These are phyloP conservation scores for Linurgus olivaceus DNA, from an alignment of 2,797 vertebrate genomes.

Conservation along the genomic window DNA sequence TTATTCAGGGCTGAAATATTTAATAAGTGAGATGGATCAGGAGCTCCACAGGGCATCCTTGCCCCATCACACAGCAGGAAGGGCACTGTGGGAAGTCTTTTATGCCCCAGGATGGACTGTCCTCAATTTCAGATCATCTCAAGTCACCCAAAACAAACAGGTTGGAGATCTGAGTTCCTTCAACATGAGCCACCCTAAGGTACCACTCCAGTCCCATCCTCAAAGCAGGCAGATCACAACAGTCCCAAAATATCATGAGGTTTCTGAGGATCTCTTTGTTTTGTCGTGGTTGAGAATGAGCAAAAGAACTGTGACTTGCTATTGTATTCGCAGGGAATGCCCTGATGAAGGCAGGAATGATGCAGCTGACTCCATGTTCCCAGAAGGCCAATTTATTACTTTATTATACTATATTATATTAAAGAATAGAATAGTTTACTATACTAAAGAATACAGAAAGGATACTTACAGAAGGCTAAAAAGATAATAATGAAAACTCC, in stretches of 20 bases:
- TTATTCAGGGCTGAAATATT: background rate
- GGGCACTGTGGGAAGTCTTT: background rate
- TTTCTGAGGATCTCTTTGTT: background rate
- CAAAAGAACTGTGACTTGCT: background rate
- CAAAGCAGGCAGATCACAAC: accelerated
- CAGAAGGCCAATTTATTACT: background rate
- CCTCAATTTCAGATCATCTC: background rate
- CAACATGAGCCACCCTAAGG: background rate
- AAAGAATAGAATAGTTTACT: background rate
- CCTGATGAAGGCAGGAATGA: background rate
- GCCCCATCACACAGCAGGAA: background rate
- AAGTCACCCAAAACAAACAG: accelerated
- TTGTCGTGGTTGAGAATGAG: background rate
- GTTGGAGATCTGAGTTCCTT: background rate
- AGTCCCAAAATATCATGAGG: accelerated
- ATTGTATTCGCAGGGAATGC: background rate
- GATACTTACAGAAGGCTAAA: no score
- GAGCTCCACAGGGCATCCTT: background rate
- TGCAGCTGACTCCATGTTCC: accelerated
- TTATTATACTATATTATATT: background rate
- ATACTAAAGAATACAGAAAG: no score
- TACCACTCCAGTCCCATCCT: background rate
- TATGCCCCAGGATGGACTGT: no score
- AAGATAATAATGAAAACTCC: no score
- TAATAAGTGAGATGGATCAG: background rate